A percentile compares a stretch with the other conserved stretches of the same genome.
Conservation (phyloP, 2,113 vertebrate species). For the Sterna hirundo region DNA sequence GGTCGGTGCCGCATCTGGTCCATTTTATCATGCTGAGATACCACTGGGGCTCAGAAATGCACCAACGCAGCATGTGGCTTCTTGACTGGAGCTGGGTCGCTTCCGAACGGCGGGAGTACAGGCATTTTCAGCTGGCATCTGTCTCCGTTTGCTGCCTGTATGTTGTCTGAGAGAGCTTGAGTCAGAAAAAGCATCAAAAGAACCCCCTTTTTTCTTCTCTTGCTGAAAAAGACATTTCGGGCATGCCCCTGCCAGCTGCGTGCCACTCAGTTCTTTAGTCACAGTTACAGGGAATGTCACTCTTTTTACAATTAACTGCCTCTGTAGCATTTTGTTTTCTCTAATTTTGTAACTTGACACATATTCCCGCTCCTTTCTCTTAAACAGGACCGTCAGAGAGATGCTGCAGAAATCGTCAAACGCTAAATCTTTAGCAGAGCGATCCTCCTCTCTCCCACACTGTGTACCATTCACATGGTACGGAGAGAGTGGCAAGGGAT, state of each 20-base stretch:
- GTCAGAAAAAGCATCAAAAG: neutral
- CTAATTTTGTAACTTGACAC: slow-evolving; percentile 37
- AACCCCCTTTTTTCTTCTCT: neutral
- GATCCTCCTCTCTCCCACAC: slow-evolving; percentile 64
- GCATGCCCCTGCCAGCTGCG: neutral
- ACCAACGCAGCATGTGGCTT: neutral
- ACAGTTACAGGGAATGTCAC: neutral
- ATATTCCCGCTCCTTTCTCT: slow-evolving; percentile 15
- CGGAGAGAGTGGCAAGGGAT: slow-evolving; percentile 72
- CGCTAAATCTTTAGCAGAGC: slow-evolving; percentile 26
- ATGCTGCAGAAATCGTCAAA: slow-evolving; percentile 67
- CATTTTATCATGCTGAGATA: neutral
- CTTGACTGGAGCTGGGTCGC: neutral
- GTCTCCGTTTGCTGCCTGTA: neutral
- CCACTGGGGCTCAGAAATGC: neutral
- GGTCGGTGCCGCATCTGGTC: neutral
- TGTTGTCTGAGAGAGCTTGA: neutral
- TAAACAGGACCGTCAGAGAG: slow-evolving; percentile 68
- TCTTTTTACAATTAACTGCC: neutral
- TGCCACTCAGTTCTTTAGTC: neutral
- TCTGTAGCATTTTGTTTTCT: neutral
- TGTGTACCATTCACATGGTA: slow-evolving; percentile 73
- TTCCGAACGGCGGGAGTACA: accelerated
- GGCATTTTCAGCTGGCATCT: neutral
- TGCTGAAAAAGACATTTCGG: neutral